phyloP scores from a whole-genome alignment of 2,113 vertebrate genomes.

The Rhinogobius similis region DNA sequence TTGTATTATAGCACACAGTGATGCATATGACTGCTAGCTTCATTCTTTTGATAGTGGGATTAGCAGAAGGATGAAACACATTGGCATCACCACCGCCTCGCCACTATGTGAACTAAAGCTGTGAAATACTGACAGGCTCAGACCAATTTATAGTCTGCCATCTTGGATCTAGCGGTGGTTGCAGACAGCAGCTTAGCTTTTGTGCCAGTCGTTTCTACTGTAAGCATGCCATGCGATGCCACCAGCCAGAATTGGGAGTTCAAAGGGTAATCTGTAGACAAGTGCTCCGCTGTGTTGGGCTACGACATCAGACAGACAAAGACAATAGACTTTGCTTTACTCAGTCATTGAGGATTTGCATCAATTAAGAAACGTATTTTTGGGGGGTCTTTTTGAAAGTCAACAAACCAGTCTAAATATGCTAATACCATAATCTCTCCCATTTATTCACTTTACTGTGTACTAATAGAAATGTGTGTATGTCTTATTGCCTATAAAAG shows the following conservation, averaged over 20 bases:
- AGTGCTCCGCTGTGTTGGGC: constrained; percentile 36
- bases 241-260: constrained; percentile 49
- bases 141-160: constrained; percentile 67
- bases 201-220: constrained; percentile 58
- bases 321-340: constrained; percentile 25
- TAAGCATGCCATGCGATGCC: constrained; percentile 58
- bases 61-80: constrained; percentile 57
- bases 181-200: constrained; percentile 52
- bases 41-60: constrained; percentile 64
- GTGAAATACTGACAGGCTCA: constrained; percentile 64
- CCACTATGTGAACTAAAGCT: constrained; percentile 55
- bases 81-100: constrained; percentile 58
- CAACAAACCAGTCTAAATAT: neutral
- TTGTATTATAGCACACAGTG: constrained; percentile 22
- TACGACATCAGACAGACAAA: constrained; percentile 41
- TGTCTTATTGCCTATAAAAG: neutral
- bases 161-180: constrained; percentile 57
- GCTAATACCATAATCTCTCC: neutral
- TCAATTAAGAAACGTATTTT: neutral
- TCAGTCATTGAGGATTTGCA: constrained; percentile 9
- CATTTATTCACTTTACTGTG: neutral
- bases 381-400: neutral
- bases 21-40: constrained; percentile 44
- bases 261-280: constrained; percentile 58
- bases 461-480: neutral